Evolutionary conservation across 2,797 vertebrate species (phyloP), one percentile per base, ranked within the genome.

Genomic region (Acridotheres tristis): DNA sequence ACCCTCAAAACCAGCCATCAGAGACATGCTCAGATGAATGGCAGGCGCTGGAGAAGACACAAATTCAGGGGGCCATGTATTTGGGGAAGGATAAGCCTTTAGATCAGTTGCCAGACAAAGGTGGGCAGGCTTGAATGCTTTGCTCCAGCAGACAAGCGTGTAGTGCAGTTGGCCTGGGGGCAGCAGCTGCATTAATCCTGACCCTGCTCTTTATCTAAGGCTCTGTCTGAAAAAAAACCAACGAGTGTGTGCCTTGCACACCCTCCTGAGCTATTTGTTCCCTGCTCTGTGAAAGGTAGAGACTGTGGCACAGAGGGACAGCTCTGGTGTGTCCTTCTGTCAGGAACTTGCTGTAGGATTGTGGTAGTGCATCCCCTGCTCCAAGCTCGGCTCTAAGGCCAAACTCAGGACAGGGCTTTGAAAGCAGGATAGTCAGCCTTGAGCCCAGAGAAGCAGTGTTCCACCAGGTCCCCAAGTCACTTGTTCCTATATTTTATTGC

Each of bases 141-240:
- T 71, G 48, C 81, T 89, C 55, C 3, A 5, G 45, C 78, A 92
- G 90, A 85, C 78, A 59, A 75, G 51, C 48, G 13, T 80, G 66
- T 54, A 45, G 76, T 88, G 90, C 93, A 96, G 94, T 93, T 96
- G 94, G 93, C 85, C 91, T 86, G 71, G 26, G 89, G 77, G 74
- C 62, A 94, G 88, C 93, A 95, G 95, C 94, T 96, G 95, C 23
- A 0, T 93, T 96, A 96, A 96, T 96, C 96, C 91, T 81, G 85
- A 45, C 69, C 53, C 71, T 75, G 13, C n/a, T 84, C 88, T 88
- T 94, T 78, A 88, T 77, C 69, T 84, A 66, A 85, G 66, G 21
- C 83, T 85, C 72, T 68, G 66, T 62, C 76, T 2, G 1, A 61
- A 57, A 54, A 80, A 50, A 8, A 16, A 5, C 13, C 27, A 29